Evolutionary conservation across 1,140 invertebrate species (phyloP), one percentile per base, ranked within the genome.

Genomic region (Campoletis sonorensis): DNA sequence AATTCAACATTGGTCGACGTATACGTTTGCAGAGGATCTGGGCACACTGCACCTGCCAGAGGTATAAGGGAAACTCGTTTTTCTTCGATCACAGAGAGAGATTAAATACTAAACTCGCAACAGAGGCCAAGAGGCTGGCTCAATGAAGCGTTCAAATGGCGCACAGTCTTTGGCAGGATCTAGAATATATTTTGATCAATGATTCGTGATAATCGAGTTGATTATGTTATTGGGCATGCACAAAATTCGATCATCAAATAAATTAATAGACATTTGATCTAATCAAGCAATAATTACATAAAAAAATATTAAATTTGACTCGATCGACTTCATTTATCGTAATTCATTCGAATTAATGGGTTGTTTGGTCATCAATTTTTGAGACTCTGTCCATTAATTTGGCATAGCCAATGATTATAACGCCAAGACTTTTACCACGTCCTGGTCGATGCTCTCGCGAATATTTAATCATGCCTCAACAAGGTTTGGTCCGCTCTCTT

Each of bases 1-100:
- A 93, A 87, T 89, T 90, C 81, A 94, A 79, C 37, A 89, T 88
- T 33, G 92, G 90, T 64, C 90, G 83, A 76, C 89, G 89, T 21
- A 85, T 82, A 45, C 89, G 87, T 68, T 84, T 87, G 71, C 90
- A 92, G 51, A 93, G 83, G n/a, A 86, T 83, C 81, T 93, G 91
- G 10, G 91, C 82, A 83, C 90, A 92, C 58, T 87, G 86, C 72
- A 93, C 91, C 92, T 93, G 84, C 37, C 76, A 58, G 16, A 67
- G 15, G 26, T 61, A 70, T 70, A 70, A 82, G 84, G 40, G 84
- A 54, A 84, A 71, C 80, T 64, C 73, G 72, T 77, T 81, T 78
- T 33, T 70, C 26, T 70, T 70, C 26, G 13, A 15, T 33, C 27
- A 70, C 0, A 18, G 67, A 82, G 30, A 70, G 15, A 21, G 67